Percentiles rank a stretch among this genome's conserved stretches.
Conservation (phyloP, 2,113 vertebrate species). For the Ondatra zibethicus region DNA sequence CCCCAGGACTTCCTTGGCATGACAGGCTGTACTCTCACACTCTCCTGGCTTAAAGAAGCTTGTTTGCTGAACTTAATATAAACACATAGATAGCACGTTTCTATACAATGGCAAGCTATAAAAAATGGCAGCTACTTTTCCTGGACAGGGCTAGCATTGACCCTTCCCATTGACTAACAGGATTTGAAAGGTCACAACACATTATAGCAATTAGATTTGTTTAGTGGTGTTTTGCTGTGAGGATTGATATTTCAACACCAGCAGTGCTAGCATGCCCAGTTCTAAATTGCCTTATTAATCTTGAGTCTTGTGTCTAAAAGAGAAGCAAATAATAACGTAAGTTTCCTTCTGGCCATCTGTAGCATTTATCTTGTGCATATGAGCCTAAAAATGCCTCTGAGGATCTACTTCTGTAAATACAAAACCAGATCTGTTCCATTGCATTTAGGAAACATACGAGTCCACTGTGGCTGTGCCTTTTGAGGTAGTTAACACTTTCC, state of each 20-base stretch:
- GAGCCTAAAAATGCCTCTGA: neutral
- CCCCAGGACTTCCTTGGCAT: neutral
- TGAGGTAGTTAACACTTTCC: neutral
- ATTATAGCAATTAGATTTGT: conserved; percentile 50
- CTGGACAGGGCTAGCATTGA: neutral
- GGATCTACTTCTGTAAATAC: conserved; percentile 48
- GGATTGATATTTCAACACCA: conserved; percentile 4
- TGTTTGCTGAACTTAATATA: neutral
- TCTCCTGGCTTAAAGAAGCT: neutral
- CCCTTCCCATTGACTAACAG: conserved; percentile 8
- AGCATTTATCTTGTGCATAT: conserved; percentile 19
- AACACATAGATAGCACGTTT: neutral
- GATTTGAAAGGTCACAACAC: conserved; percentile 43
- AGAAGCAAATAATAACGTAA: conserved; percentile 48
- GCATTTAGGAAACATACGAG: conserved; percentile 41
- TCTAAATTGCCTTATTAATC: conserved; percentile 33
- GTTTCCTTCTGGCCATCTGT: conserved; percentile 24
- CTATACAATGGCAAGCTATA: neutral
- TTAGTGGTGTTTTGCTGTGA: conserved; percentile 40
- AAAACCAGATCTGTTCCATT: neutral
- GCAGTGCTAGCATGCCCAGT: neutral
- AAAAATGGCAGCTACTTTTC: neutral
- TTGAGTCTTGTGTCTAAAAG: conserved; percentile 44
- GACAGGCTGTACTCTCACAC: neutral
- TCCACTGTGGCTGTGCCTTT: neutral